phyloP scores from a whole-genome alignment of 2,888 invertebrate species.

The Cenopis cana region DNA sequence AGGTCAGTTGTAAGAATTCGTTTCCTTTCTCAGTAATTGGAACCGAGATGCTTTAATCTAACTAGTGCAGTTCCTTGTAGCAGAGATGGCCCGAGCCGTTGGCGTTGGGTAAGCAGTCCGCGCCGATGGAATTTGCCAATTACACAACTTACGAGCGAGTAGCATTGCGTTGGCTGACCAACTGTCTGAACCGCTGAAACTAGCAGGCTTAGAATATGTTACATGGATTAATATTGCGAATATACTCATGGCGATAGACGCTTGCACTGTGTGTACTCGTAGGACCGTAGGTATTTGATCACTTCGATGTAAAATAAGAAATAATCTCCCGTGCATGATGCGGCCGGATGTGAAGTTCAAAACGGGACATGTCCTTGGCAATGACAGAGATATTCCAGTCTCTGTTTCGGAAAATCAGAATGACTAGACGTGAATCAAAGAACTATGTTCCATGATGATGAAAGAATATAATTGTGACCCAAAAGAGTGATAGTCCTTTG shows the following conservation, averaged over 20 bases:
- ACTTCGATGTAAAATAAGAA: background rate
- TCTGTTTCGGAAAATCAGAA: background rate
- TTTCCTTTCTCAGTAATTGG: constrained; percentile 19
- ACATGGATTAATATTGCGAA: background rate
- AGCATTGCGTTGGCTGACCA: constrained; percentile 10
- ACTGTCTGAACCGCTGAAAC: background rate
- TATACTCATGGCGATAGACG: background rate
- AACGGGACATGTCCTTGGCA: background rate
- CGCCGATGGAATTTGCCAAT: constrained; percentile 47
- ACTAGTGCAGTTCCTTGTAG: constrained; percentile 36
- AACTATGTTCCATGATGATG: background rate
- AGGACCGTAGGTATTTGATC: background rate
- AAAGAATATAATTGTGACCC: background rate
- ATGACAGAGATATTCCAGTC: background rate
- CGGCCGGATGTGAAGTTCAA: background rate
- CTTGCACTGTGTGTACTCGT: too few relatives aligned
- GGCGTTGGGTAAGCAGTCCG: constrained; percentile 47
- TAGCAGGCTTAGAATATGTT: background rate
- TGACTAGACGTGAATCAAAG: background rate
- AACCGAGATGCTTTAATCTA: constrained; percentile 34
- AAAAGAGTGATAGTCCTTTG: background rate
- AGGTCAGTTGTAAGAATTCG: constrained; percentile 61
- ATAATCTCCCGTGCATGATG: background rate
- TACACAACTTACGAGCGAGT: constrained; percentile 47
- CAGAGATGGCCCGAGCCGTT: constrained; percentile 41